Evolutionary conservation across 2,113 vertebrate genomes (phyloP), one percentile per base, ranked within the genome.

Genomic region (Progne subis): DNA sequence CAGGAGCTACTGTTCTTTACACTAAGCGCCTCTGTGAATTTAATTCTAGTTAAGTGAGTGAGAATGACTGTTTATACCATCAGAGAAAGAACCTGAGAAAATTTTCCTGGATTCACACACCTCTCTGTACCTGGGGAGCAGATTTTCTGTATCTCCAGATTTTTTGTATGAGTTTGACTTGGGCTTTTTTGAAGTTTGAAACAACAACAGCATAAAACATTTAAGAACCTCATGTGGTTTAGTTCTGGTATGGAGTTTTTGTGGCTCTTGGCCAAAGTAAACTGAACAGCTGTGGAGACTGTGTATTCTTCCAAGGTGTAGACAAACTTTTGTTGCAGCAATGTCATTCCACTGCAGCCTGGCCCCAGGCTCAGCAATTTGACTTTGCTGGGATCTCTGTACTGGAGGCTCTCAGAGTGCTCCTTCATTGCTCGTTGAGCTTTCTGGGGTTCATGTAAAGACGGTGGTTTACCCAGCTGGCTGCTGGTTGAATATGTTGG

Each of bases 51-150:
- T 79, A 71, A 93, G n/a, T 91, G 82, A 93, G 80, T 95, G 93
- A 96, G 94, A 95, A 72, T 92, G 91, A 71, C 95, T 97, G 96
- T 90, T 97, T 92, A 96, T 97, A 82, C 83, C 86, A 96, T 97
- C 87, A 97, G 70, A 92, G 86, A 94, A 80, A 82, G 43, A 94
- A 95, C 86, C 80, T 86, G 93, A 97, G 86, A 92, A 95, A 92
- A 93, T 94, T 94, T 90, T 94, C 82, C 91, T 96, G 92, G 85
- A 94, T 95, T 94, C 78, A 56, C 55, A 78, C 5, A 5, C 74
- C 80, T 91, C 92, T 96, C 65, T 90, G 19, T 90, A 96, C 65
- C 82, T 86, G 78, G 74, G 82, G 77, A 94, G 63, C 65, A 86
- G 76, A 94, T 97, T 97, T 97, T 94, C 94, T 53, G 0, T 92